Base-by-base conservation (phyloP, 1,140 invertebrate genomes). In the Bombus fervidus region DNA sequence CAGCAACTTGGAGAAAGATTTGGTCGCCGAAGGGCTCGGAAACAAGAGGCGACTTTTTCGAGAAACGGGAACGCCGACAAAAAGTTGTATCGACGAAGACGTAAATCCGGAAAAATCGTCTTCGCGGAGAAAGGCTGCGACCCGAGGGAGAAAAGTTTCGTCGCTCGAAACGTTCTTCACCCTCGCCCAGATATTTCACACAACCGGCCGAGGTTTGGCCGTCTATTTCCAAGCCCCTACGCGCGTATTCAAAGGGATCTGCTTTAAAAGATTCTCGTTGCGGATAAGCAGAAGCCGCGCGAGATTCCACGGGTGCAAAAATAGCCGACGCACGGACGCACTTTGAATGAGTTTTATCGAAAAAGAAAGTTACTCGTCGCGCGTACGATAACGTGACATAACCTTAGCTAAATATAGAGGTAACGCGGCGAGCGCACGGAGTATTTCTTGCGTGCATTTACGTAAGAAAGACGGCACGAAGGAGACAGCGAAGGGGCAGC, bases 371-470 rank as follows among this genome's bases (percentile, higher is more conserved):
- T 53, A 43, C n/a, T 37, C 25, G 47, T 41, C 10, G 15, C 39
- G 39, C 12, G 28, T 68, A 39, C 43, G 25, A 68, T 57, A 77
- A 68, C 62, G 62, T 83, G 62, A 83, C 62, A 77, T 77, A 77
- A 77, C 64, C 9, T 22, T 22, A 18, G 41, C 47, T 83, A 78
- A 77, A 77, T 43, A 83, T 77, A 77, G 82, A 69, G 22, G 25
- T 28, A 83, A 76, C 34, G 43, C 31, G 2, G 73, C 71, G 8
- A 77, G 28, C 64, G 43, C 34, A n/a, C 39, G 15, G 18, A 53
- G 72, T 37, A 53, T 53, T 53, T 53, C 47, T 53, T 8, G 47
- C 47, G 47, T 34, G 18, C 59, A 12, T 83, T 83, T 83, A 68
- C 71, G 72, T 76, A 83, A 83, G 71, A 8, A 53, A 41, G 43